Evolutionary conservation across 2,113 vertebrate species (phyloP), one percentile per base, ranked within the genome.

Genomic region (Chrysochloris asiatica): DNA sequence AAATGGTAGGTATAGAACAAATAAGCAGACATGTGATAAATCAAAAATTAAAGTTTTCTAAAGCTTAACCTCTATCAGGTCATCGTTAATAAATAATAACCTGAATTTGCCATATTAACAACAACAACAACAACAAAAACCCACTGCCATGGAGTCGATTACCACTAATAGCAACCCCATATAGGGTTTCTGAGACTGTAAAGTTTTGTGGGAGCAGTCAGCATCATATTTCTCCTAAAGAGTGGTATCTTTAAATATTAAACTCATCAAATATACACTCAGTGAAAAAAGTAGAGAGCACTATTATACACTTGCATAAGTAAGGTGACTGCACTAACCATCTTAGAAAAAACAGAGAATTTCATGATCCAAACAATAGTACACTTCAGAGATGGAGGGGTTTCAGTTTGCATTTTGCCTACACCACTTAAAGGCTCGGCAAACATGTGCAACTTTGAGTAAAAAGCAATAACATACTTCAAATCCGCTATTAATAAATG

Each of bases 21-120:
- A 81, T 47, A 93, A 77, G 11, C n/a, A 89, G 22, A 78, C 43
- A 83, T 73, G 69, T 65, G 3, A 77, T 24, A 89, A 79, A 59
- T 65, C 50, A 59, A 93, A 81, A 48, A 4, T 47, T 89, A 67
- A 2, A 67, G 36, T 47, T 61, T 92, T 33, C 77, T 50, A 81
- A 43, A 81, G 61, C 14, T 52, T 94, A 72, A 75, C 12, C 17
- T 92, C 59, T 72, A 38, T 59, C 52, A 73, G 76, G 50, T 56
- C 19, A 89, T 83, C 63, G 63, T 3, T 82, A 76, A 50, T 50
- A 91, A 14, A 33, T 33, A 48, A 80, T 54, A 83, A 72, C 38
- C 61, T 65, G 48, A 59, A 22, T 86, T 48, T 90, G 43, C 2
- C 13, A 30, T 48, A 67, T n/a, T n/a, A n/a, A n/a, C n/a, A n/a